A percentile compares a stretch with the other conserved stretches of the same genome.
Evolutionary conservation across 2,888 invertebrate species (phyloP).

Genomic region (Dryocosmus kuriphilus): DNA sequence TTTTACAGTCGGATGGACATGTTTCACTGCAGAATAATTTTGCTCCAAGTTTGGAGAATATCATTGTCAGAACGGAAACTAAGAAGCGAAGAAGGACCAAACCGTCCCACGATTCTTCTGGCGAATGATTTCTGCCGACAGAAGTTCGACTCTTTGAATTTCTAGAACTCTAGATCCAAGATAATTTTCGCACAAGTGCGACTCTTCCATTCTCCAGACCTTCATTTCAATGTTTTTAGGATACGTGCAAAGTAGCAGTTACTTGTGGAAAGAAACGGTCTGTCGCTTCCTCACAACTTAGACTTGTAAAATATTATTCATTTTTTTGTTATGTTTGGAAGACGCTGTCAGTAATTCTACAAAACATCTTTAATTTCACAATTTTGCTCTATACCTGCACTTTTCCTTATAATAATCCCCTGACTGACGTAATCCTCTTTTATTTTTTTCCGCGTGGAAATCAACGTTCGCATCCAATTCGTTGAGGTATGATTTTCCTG

Average conservation of each 20-base stretch:
- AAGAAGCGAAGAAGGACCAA: conserved; percentile 17
- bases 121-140: conserved; percentile 13
- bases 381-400: neutral
- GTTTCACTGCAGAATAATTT: conserved; percentile 63
- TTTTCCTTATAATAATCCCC: neutral
- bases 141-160: conserved; percentile 32
- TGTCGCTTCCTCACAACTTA: neutral
- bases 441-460: conserved; percentile 29
- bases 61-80: conserved; percentile 18
- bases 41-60: conserved; percentile 62
- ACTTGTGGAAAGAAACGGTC: neutral
- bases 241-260: neutral
- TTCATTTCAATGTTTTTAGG: neutral
- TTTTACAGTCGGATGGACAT: conserved; percentile 62
- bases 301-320: neutral
- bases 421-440: neutral
- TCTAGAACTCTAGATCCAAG: conserved; percentile 20
- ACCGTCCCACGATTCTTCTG: neutral
- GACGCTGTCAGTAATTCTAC: too few relatives aligned
- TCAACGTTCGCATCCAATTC: conserved; percentile 49
- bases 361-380: too few relatives aligned
- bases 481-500: conserved; percentile 46
- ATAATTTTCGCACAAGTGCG: conserved; percentile 24
- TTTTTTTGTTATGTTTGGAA: too few relatives aligned
- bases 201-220: neutral